phyloP scores from a whole-genome alignment of 2,113 vertebrate species.

The Herpetotheres cachinnans region DNA sequence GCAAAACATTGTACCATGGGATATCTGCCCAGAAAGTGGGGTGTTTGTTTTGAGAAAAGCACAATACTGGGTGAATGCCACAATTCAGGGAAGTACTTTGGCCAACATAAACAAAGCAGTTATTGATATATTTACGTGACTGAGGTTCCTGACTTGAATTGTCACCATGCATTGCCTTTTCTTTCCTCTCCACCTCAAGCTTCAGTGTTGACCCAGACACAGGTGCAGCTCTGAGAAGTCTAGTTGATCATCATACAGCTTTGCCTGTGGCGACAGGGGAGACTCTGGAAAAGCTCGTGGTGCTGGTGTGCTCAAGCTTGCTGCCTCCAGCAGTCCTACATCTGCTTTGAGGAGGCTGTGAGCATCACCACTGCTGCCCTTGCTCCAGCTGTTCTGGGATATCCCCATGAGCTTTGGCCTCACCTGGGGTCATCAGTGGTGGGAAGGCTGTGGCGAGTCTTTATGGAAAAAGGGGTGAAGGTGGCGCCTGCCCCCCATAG shows the following conservation, averaged over 20 bases:
- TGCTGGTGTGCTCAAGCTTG: background rate
- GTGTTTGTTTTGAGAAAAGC: slow-evolving; percentile 38
- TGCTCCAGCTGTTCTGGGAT: background rate
- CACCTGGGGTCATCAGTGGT: background rate
- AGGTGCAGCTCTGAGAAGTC: background rate
- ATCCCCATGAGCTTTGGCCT: background rate
- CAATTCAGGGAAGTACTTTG: background rate
- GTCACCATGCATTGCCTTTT: background rate
- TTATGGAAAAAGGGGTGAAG: background rate
- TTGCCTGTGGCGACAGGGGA: background rate
- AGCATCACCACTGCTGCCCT: background rate
- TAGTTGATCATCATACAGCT: background rate
- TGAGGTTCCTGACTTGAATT: slow-evolving; percentile 1
- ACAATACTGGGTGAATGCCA: slow-evolving; percentile 40
- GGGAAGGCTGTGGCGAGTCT: background rate
- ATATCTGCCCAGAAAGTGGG: slow-evolving; percentile 31
- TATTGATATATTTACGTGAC: slow-evolving; percentile 40
- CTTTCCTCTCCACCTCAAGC: background rate
- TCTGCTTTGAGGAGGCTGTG: background rate
- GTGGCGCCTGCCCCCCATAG: background rate
- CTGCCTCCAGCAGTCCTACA: background rate
- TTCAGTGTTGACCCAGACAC: background rate
- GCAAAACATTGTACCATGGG: background rate
- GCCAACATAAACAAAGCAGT: slow-evolving; percentile 51
- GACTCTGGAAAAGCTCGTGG: background rate